These are phyloP conservation scores for Cheilosia vernalis DNA, from an alignment of 2,888 invertebrate species.

Conservation along the genomic window DNA sequence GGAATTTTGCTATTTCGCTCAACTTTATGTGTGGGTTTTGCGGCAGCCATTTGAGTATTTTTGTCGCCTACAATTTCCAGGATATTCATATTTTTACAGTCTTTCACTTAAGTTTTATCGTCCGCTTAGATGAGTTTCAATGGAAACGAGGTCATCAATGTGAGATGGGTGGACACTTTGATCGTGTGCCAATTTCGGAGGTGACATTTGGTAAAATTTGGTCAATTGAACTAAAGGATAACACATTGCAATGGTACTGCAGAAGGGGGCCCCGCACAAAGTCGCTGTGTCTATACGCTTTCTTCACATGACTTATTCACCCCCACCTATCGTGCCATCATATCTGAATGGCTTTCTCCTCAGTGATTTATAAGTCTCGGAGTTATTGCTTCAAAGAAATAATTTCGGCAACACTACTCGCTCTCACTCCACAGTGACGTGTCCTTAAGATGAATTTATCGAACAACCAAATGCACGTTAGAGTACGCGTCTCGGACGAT, in stretches of 20 bases:
- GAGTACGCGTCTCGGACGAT: conserved; percentile 61
- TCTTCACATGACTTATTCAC: conserved; percentile 12
- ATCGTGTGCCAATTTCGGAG: conserved; percentile 47
- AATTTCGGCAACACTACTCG: conserved; percentile 36
- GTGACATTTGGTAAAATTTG: conserved; percentile 44
- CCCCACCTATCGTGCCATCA: conserved; percentile 15
- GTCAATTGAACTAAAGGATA: conserved; percentile 53
- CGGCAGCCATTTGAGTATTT: conserved; percentile 47
- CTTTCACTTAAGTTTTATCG: conserved; percentile 42
- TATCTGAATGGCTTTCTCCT: conserved; percentile 40
- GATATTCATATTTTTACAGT: conserved; percentile 66
- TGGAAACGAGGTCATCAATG: conserved; percentile 66
- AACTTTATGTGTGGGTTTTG: conserved; percentile 35
- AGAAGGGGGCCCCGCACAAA: neutral
- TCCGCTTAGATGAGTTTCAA: conserved; percentile 1
- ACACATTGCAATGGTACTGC: conserved; percentile 17
- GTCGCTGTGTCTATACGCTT: neutral
- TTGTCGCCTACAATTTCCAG: conserved; percentile 63
- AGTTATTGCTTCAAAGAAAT: conserved; percentile 45
- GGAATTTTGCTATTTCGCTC: conserved; percentile 27
- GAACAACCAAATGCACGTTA: conserved; percentile 56
- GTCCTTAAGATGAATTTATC: conserved; percentile 71
- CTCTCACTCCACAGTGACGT: conserved; percentile 24
- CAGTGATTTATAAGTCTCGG: conserved; percentile 71
- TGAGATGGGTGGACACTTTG: conserved; percentile 32